These are phyloP conservation scores for Crypturellus tataupa DNA, from an alignment of 2,797 vertebrate genomes.

Conservation along the genomic window DNA sequence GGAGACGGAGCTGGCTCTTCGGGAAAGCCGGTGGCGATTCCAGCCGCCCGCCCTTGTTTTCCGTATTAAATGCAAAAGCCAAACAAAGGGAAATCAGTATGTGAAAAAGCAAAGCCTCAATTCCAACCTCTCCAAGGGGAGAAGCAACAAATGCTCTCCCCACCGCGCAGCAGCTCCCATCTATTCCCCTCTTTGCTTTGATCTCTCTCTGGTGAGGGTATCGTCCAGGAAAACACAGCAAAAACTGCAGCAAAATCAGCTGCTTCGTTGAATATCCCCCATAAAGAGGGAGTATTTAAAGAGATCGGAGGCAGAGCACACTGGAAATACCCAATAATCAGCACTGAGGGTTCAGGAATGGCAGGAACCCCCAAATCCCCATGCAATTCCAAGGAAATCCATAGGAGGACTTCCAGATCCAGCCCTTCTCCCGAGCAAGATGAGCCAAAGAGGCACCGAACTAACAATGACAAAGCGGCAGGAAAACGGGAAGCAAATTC, in stretches of 20 bases:
- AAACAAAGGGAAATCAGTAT: slow-evolving; percentile 57
- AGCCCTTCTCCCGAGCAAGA: not conserved
- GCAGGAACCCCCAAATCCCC: not conserved
- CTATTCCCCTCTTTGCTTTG: slow-evolving; percentile 36
- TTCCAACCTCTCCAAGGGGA: slow-evolving; percentile 45
- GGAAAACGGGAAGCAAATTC: not conserved
- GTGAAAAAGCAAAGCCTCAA: slow-evolving; percentile 39
- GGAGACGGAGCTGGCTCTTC: not conserved
- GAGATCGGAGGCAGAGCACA: rapidly evolving
- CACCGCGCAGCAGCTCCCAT: not conserved
- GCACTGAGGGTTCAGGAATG: not conserved
- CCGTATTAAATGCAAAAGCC: slow-evolving; percentile 19
- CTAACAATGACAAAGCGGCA: not conserved
- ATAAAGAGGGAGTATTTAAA: not conserved
- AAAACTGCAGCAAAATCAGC: not conserved
- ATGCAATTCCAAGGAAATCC: not conserved
- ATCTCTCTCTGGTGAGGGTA: not conserved
- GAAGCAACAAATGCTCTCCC: slow-evolving; percentile 44
- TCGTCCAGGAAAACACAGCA: not conserved
- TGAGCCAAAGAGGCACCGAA: not conserved
- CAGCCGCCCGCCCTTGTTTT: not conserved
- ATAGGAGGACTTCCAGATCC: not conserved
- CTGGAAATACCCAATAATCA: not conserved
- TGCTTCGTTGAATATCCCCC: not conserved
- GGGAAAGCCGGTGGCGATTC: too few relatives aligned